A percentile compares a stretch with the other conserved stretches of the same genome.
phyloP scores from a whole-genome alignment of 2,113 vertebrate species.

The Callionymus lyra region DNA sequence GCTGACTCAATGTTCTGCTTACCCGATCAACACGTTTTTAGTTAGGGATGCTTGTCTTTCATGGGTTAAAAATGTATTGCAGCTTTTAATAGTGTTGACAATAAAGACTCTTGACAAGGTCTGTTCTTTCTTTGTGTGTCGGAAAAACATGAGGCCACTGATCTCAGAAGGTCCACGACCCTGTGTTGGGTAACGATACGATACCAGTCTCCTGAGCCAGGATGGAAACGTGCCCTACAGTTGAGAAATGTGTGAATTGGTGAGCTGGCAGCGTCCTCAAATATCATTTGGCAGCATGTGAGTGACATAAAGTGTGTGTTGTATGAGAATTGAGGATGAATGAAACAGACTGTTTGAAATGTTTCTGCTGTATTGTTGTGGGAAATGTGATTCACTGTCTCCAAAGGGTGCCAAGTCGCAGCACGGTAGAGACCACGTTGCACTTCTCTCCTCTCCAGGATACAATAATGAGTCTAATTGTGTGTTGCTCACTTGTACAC shows the following conservation, averaged over 20 bases:
- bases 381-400: constrained; percentile 39
- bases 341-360: constrained; percentile 19
- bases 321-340: constrained; percentile 22
- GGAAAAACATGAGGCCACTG: too few relatives aligned
- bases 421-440: constrained; percentile 31
- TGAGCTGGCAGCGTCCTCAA: constrained; percentile 27
- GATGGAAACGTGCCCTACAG: constrained; percentile 10
- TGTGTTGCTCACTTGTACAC: constrained; percentile 30
- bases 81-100: too few relatives aligned
- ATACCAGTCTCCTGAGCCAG: constrained; percentile 2
- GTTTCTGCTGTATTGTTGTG: constrained; percentile 39
- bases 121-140: too few relatives aligned
- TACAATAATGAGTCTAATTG: constrained; percentile 49
- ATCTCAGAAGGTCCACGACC: too few relatives aligned
- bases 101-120: too few relatives aligned
- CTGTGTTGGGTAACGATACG: too few relatives aligned
- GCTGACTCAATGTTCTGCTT: too few relatives aligned
- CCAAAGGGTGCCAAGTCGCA: constrained; percentile 40
- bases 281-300: constrained; percentile 27
- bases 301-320: constrained; percentile 29
- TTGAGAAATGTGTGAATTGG: constrained; percentile 21
- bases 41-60: too few relatives aligned
- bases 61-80: too few relatives aligned
- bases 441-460: constrained; percentile 42
- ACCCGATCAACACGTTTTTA: too few relatives aligned